phyloP scores from a whole-genome alignment of 2,113 vertebrate species.

The Colinus virginianus region DNA sequence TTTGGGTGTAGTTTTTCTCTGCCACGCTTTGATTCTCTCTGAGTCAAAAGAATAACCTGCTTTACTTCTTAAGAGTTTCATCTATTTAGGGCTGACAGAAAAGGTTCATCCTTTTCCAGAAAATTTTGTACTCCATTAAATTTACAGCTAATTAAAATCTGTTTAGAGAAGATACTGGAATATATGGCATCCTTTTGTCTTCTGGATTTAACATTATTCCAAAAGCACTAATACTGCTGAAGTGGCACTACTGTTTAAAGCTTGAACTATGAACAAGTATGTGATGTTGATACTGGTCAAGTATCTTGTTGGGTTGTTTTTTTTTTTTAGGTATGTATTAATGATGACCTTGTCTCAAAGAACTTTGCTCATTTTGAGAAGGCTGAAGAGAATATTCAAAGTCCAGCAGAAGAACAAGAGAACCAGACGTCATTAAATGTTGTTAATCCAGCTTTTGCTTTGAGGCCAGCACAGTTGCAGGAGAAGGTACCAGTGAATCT shows the following conservation, averaged over 20 bases:
- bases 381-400: not conserved
- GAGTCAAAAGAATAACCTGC: not conserved
- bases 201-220: not conserved
- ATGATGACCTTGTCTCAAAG: conserved; percentile 91
- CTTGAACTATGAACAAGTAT: not conserved
- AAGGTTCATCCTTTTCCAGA: not conserved
- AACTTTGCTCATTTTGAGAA: conserved; percentile 83
- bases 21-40: rapidly evolving
- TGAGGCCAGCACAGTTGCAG: conserved; percentile 68
- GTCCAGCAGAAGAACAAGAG: not conserved
- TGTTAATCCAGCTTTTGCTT: conserved; percentile 37
- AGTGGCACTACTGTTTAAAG: not conserved
- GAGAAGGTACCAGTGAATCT: not conserved
- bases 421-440: not conserved
- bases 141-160: not conserved
- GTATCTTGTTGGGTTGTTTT: not conserved
- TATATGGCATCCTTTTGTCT: rapidly evolving
- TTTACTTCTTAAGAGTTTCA: not conserved
- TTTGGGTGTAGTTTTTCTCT: not conserved
- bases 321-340: conserved; percentile 86
- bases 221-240: not conserved
- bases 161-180: not conserved
- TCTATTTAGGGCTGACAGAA: not conserved
- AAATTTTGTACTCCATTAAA: no score
- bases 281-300: not conserved